Base-by-base conservation (phyloP, 1,140 invertebrate species). In the Forficula auricularia region DNA sequence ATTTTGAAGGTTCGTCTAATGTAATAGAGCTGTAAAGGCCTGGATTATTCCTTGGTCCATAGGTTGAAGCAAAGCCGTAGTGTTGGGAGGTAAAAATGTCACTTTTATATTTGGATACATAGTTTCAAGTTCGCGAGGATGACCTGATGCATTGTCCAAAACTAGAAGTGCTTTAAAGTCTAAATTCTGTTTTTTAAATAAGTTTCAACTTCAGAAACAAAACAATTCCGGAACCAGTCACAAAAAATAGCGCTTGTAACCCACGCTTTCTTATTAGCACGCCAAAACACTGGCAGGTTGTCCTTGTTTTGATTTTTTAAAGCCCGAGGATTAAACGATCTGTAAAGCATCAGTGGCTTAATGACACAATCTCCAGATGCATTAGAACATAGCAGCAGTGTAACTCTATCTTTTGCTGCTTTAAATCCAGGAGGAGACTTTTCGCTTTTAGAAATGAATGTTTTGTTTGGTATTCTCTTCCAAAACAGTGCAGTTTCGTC, bases 11-110 rank as follows among this genome's bases (percentile, higher is more conserved):
- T n/a, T n/a, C n/a, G n/a, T n/a, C n/a, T n/a, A n/a, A n/a, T n/a
- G n/a, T n/a, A n/a, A n/a, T n/a, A n/a, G n/a, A n/a, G n/a, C n/a
- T n/a, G n/a, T n/a, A n/a, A n/a, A n/a, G n/a, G n/a, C n/a, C n/a
- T n/a, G n/a, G n/a, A 65, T 67, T 14, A 66, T 54, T 9, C 55
- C 58, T 44, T 57, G 56, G 50, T 66, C 62, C 56, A 67, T 56
- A 16, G 61, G 62, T 50, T 68, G 62, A 20, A 68, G 43, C 30
- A 61, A 50, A n/a, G 55, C 55, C 13, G 65, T 65, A 4, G 57
- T 62, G 44, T 66, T 65, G 33, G 57, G 48, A 30, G 64, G 60
- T 52, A 44, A 3, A n/a, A n/a, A n/a, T n/a, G n/a, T n/a, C n/a
- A 67, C 46, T 50, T 60, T 57, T 3, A 66, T 52, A 48, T 60